Conservation (phyloP, 2,113 vertebrate genomes). For the Anguilla rostrata region DNA sequence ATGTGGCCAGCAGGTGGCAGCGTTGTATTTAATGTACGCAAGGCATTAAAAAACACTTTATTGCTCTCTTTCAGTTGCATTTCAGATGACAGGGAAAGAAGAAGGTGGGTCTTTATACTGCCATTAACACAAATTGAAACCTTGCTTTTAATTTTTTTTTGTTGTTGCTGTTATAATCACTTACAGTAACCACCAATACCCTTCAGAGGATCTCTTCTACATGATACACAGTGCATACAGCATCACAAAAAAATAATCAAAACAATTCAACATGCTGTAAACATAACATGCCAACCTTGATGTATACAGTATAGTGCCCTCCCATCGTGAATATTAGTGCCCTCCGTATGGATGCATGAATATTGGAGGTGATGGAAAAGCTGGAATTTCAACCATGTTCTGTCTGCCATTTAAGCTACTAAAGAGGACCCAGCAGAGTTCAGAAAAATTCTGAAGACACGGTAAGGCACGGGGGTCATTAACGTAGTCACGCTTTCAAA, state of each 20-base stretch:
- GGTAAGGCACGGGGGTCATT: slow-evolving; percentile 51
- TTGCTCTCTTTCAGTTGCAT: slow-evolving; percentile 70
- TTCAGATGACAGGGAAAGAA: slow-evolving; percentile 67
- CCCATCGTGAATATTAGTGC: no score
- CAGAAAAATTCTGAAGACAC: slow-evolving; percentile 63
- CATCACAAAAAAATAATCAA: background rate
- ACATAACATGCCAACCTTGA: no score
- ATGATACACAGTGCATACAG: no score
- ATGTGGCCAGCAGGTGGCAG: background rate
- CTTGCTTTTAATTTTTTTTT: background rate
- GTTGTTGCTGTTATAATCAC: no score
- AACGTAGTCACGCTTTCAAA: background rate
- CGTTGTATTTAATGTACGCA: background rate
- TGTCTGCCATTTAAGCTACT: background rate
- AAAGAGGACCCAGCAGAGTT: slow-evolving; percentile 38
- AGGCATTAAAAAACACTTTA: slow-evolving; percentile 18
- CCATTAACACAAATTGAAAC: background rate
- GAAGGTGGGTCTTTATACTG: slow-evolving; percentile 26
- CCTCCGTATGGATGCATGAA: background rate
- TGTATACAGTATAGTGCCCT: no score
- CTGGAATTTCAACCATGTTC: background rate
- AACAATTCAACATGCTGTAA: no score
- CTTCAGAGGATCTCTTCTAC: no score
- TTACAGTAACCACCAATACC: no score
- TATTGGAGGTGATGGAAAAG: no score